Evolutionary conservation across 2,113 vertebrate species (phyloP), one percentile per base, ranked within the genome.

Genomic region (Peromyscus maniculatus): DNA sequence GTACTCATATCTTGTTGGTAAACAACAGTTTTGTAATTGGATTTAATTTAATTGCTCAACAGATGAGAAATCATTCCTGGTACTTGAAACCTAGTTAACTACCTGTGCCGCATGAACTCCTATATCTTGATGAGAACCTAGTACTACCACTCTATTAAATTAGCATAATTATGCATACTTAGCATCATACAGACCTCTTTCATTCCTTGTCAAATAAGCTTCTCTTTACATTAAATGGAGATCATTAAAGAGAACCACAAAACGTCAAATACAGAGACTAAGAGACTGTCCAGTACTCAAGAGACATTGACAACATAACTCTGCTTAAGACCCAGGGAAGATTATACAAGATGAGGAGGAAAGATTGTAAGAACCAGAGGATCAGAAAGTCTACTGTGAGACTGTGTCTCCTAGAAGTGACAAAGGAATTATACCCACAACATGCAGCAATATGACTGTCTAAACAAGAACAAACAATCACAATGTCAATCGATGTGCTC

Each of bases 251-350:
- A 43, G n/a, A 62, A 84, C 22, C 12, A 43, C 24, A 5, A 84
- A 22, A 84, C 12, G 11, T 16, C 13, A 84, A 64, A 64, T 64
- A 8, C 13, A 64, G 13, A 62, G 13, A 26, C 28, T 28, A 64
- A 84, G 13, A 43, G 13, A 64, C 8, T 5, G 2, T 16, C 22
- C 2, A 13, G n/a, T 62, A 1, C 24, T 26, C n/a, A 84, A 1
- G 22, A 64, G n/a, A 43, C n/a, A 84, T 39, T 24, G n/a, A 62
- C 22, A 84, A 28, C 12, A 62, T 4, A 43, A 16, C 15, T 62
- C 0, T 13, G 39, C 0, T 62, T 39, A 7, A 26, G 12, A 36
- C 21, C 10, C 10, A n/a, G 5, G 21, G 2, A 59, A 59, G 59
- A 39, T 4, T 82, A 59, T 15, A 21, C 2, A 83, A 39, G 22